Evolutionary conservation across 2,113 vertebrate species (phyloP), one percentile per base, ranked within the genome.

Genomic region (Oenanthe oenanthe): DNA sequence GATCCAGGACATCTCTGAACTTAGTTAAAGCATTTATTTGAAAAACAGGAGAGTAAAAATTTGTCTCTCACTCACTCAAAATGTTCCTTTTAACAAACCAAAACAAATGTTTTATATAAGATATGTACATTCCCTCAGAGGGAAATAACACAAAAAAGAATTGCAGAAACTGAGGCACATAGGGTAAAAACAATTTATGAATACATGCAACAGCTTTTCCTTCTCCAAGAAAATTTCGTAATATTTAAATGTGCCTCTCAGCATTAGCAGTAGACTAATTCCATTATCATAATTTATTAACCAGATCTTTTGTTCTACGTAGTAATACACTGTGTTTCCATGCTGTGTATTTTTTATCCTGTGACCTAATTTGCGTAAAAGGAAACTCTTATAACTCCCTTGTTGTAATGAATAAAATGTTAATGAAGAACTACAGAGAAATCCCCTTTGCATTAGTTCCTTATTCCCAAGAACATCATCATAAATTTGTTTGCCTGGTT

Each of bases 251-350:
- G 53, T 92, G 83, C 81, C 89, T 98, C 94, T 98, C 94, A 98
- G 93, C 92, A 92, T 95, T 92, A 98, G 76, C 82, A 97, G 88
- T 91, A 81, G 78, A 97, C 93, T 97, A 97, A 98, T 97, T 77
- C 97, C 89, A 97, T 98, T 98, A 98, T 97, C 97, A 98, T 98
- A 98, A 98, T 98, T 98, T 98, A 98, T 98, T 98, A 98, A 98
- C 95, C 90, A 97, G 93, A 95, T 98, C 98, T 98, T 98, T 98
- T 98, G 97, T 98, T 98, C 97, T 97, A 34, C 73, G 94, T 97
- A 95, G 97, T 97, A 96, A 96, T 97, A 98, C 97, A 98, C 92
- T 97, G 73, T 97, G 91, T 98, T 98, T 98, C 96, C 93, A 92
- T 96, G 97, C 97, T 98, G 96, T 97, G 91, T 97, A 83, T 97